Evolutionary conservation across 2,113 vertebrate species (phyloP).

Genomic region (Sebastes schlegelii): DNA sequence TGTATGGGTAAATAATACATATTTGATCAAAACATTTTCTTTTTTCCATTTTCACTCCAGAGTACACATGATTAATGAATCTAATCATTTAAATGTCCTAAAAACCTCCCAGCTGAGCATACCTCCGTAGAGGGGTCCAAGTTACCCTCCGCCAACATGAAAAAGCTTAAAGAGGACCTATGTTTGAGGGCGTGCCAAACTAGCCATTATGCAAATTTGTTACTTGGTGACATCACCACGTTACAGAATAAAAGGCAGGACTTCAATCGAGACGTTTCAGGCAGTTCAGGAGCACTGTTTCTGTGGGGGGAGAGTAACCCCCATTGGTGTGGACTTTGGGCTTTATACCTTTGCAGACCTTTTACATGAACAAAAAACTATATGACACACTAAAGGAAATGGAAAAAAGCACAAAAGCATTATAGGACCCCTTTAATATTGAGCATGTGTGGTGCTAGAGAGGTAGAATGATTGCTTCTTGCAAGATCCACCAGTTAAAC

Average conservation of each 20-base stretch:
- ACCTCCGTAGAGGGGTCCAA: background rate
- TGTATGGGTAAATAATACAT: background rate
- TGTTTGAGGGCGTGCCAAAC: too few relatives aligned
- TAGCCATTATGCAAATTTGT: too few relatives aligned
- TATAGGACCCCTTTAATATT: background rate
- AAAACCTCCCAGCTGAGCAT: background rate
- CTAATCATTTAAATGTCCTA: background rate
- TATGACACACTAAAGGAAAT: too few relatives aligned
- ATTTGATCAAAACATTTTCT: background rate
- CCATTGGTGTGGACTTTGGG: too few relatives aligned
- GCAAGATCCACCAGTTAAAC: background rate
- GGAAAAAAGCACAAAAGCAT: too few relatives aligned
- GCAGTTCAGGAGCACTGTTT: too few relatives aligned
- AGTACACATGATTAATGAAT: background rate
- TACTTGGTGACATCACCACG: too few relatives aligned
- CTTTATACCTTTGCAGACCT: too few relatives aligned
- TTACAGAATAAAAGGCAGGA: too few relatives aligned
- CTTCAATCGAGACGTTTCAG: too few relatives aligned
- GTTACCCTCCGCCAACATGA: background rate
- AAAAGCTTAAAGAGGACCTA: background rate
- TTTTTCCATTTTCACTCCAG: background rate
- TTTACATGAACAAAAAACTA: too few relatives aligned
- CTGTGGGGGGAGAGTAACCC: too few relatives aligned
- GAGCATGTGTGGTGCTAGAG: background rate
- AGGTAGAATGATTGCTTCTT: background rate